Base-by-base conservation (phyloP, 2,888 invertebrate species). In the Synergus itoensis region DNA sequence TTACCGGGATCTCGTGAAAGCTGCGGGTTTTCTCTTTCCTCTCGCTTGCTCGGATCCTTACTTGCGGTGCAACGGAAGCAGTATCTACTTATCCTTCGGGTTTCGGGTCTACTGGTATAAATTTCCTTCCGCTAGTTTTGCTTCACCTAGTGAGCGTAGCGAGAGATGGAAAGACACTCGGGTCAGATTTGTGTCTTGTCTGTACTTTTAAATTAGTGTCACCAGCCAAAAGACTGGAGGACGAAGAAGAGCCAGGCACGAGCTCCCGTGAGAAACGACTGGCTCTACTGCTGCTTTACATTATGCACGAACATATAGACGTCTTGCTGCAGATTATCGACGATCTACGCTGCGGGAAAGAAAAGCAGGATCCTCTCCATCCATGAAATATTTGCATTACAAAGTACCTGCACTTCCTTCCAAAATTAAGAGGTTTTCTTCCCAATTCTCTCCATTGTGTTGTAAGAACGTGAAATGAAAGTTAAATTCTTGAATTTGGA, bases 1-100 rank as follows among this genome's bases (percentile, higher is more conserved):
- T 89, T 88, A 87, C 87, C 86, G 84, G 84, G 89, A 87, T 88
- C 83, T 88, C 89, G 87, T 89, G 86, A 89, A 89, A 90, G 85
- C 88, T 87, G 87, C 78, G 84, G 85, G 84, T 85, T 84, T 84
- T 82, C 82, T 76, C 60, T 53, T 67, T 77, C 40, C 64, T 81
- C 77, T 64, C 76, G 78, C 79, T 82, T 77, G 77, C 80, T 77
- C 84, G 81, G 80, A 83, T 79, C 81, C 82, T 78, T 80, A 78
- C 82, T 83, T 84, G 85, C 78, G 84, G 83, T 84, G 76, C 78
- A 53, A 84, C 88, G 84, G 87, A 88, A 88, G 87, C 84, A 84
- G 83, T 78, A 85, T 87, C 86, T 88, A 89, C 90, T 90, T 88
- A 88, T 90, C 87, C 88, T 84, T 82, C 82, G 77, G 84, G 86